Conservation (phyloP, 2,113 vertebrate genomes). For the Clarias magur region DNA sequence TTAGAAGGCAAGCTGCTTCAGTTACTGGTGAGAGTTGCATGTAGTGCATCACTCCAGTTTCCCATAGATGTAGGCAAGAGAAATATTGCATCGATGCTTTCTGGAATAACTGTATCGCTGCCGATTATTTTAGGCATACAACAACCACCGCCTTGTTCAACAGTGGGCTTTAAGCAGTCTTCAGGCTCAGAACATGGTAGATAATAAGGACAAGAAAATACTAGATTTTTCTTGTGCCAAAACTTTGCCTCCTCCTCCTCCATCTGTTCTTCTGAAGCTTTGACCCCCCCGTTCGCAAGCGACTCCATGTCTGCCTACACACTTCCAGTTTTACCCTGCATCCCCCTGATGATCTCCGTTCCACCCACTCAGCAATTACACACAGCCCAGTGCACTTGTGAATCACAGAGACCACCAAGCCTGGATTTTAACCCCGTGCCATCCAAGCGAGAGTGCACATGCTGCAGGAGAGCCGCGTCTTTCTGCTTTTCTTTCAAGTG, state of each 20-base stretch:
- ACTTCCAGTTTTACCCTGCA: slow-evolving; percentile 43
- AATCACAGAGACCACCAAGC: slow-evolving; percentile 36
- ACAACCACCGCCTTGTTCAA: neutral
- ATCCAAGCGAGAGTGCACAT: slow-evolving; percentile 2
- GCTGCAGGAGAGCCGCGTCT: neutral
- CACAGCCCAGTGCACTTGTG: slow-evolving; percentile 41
- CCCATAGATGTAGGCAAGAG: neutral
- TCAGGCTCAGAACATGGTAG: slow-evolving; percentile 3
- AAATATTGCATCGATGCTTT: neutral
- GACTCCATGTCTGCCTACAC: slow-evolving; percentile 43
- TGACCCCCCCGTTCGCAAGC: slow-evolving; percentile 40
- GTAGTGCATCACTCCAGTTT: neutral
- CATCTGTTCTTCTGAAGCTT: slow-evolving; percentile 45
- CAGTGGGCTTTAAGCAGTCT: neutral
- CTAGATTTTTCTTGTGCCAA: slow-evolving; percentile 18
- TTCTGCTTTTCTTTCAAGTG: slow-evolving; percentile 16
- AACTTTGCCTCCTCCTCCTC: slow-evolving; percentile 35
- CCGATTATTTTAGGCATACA: slow-evolving; percentile 4
- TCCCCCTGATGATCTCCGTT: slow-evolving; percentile 42
- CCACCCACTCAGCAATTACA: slow-evolving; percentile 50
- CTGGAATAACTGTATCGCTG: neutral
- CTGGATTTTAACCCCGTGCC: slow-evolving; percentile 22
- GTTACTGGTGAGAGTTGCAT: neutral
- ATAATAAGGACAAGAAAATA: slow-evolving; percentile 28
- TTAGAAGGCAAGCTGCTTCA: neutral